Conservation (phyloP, 1,140 invertebrate genomes). For the Euura lappo region DNA sequence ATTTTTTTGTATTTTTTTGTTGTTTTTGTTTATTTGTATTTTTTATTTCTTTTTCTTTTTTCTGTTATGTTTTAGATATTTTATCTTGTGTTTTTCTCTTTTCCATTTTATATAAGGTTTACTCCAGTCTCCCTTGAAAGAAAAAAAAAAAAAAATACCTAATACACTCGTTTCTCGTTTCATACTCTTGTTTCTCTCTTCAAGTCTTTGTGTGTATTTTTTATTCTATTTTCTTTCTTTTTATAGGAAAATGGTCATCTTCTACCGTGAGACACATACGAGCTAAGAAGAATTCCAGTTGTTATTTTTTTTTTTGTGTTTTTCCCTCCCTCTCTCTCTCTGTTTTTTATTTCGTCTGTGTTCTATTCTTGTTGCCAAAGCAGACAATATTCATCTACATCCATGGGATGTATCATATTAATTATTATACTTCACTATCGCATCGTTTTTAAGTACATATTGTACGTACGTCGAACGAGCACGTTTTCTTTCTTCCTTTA, state of each 20-base stretch:
- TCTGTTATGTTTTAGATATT: too few species aligned
- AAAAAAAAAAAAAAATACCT: neutral
- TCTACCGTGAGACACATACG: slow-evolving; percentile 46
- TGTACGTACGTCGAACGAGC: slow-evolving; percentile 36
- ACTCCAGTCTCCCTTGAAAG: slow-evolving; percentile 48
- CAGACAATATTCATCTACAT: slow-evolving; percentile 49
- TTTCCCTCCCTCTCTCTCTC: too few species aligned
- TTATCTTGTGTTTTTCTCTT: too few species aligned
- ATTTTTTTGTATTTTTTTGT: neutral
- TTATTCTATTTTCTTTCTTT: slow-evolving; percentile 8
- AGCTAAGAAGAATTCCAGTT: slow-evolving; percentile 44
- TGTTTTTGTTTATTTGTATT: neutral
- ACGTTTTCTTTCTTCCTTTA: slow-evolving; percentile 21
- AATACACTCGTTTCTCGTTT: slow-evolving; percentile 34
- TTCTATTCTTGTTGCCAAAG: slow-evolving; percentile 29
- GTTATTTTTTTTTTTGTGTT: slow-evolving; percentile 8
- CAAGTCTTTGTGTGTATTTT: neutral
- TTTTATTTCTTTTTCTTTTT: too few species aligned
- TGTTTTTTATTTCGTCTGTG: too few species aligned
- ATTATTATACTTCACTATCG: neutral
- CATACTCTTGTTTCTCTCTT: slow-evolving; percentile 31
- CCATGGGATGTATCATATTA: slow-evolving; percentile 55
- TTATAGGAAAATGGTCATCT: slow-evolving; percentile 54
- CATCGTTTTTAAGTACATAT: slow-evolving; percentile 32
- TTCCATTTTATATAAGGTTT: slow-evolving; percentile 41